A percentile compares a stretch with the other conserved stretches of the same genome.
phyloP scores from a whole-genome alignment of 2,797 vertebrate genomes.

The Cynodonichthys magdalenae region DNA sequence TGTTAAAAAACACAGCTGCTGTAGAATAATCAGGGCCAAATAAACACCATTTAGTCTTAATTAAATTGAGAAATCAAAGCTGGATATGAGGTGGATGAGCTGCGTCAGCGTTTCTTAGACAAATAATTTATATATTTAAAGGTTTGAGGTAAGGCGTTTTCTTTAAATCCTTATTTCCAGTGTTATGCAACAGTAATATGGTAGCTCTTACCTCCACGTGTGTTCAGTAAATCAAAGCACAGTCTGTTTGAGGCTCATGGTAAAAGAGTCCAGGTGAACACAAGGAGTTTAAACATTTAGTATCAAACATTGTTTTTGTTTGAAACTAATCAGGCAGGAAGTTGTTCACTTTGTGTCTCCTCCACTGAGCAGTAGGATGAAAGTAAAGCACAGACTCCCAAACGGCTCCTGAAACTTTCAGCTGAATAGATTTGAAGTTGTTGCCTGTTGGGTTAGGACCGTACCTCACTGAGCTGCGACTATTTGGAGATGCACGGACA shows the following conservation, averaged over 20 bases:
- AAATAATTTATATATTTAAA: neutral
- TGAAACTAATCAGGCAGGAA: too few relatives aligned
- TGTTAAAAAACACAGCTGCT: constrained; percentile 13
- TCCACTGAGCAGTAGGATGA: too few relatives aligned
- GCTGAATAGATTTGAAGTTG: constrained; percentile 16
- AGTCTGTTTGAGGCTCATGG: constrained; percentile 27
- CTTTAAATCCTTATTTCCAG: constrained; percentile 17
- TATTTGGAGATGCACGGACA: too few relatives aligned
- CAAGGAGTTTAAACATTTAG: too few relatives aligned
- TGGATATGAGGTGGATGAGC: neutral
- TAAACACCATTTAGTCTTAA: neutral
- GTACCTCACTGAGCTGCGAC: too few relatives aligned
- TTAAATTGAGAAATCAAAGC: neutral
- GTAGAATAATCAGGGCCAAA: constrained; percentile 14
- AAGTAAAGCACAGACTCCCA: constrained; percentile 34
- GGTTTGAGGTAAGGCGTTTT: constrained; percentile 25
- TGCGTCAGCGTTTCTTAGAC: too few relatives aligned
- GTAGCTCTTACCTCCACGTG: constrained; percentile 12
- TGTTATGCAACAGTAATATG: neutral
- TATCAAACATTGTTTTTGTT: too few relatives aligned
- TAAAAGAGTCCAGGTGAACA: neutral
- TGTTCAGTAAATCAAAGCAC: constrained; percentile 6
- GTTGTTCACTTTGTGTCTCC: too few relatives aligned
- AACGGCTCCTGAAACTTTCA: constrained; percentile 2
- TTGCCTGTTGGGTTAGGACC: neutral